Conservation (phyloP, 2,888 invertebrate species). For the Tanytarsus gracilentus region DNA sequence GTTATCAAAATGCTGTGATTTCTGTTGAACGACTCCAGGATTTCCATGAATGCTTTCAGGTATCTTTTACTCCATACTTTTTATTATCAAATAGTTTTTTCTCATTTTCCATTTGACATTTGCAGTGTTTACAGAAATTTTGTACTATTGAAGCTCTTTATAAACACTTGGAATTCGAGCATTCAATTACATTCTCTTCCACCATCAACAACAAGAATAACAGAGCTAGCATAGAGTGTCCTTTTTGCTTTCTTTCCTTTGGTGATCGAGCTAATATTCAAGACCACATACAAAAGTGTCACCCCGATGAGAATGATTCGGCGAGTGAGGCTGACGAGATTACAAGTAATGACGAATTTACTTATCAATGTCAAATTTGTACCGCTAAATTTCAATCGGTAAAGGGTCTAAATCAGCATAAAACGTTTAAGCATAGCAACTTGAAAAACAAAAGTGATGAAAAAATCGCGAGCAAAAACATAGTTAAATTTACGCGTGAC, state of each 20-base stretch:
- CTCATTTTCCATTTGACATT: not conserved
- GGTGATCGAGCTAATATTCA: too few relatives aligned
- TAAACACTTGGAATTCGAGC: not conserved
- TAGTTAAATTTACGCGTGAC: not conserved
- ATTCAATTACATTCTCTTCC: too few relatives aligned
- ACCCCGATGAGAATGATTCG: conserved; percentile 13
- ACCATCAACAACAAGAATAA: not conserved
- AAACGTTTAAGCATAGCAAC: not conserved
- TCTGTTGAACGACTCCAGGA: not conserved
- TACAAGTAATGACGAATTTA: not conserved
- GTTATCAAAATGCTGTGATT: not conserved
- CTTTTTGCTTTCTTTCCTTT: conserved; percentile 7
- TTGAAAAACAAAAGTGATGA: not conserved
- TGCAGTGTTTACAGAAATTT: not conserved
- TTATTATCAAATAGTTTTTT: not conserved
- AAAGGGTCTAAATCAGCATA: not conserved
- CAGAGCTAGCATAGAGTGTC: conserved; percentile 1
- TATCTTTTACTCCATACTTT: too few relatives aligned
- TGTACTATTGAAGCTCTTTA: not conserved
- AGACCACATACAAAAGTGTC: not conserved
- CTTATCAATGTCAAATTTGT: not conserved
- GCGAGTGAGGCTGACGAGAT: conserved; percentile 2
- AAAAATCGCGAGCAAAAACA: not conserved
- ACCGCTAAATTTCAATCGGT: not conserved
- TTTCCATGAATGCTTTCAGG: conserved; percentile 9